Conservation (phyloP, 2,797 vertebrate species). For the Epinephelus coioides region DNA sequence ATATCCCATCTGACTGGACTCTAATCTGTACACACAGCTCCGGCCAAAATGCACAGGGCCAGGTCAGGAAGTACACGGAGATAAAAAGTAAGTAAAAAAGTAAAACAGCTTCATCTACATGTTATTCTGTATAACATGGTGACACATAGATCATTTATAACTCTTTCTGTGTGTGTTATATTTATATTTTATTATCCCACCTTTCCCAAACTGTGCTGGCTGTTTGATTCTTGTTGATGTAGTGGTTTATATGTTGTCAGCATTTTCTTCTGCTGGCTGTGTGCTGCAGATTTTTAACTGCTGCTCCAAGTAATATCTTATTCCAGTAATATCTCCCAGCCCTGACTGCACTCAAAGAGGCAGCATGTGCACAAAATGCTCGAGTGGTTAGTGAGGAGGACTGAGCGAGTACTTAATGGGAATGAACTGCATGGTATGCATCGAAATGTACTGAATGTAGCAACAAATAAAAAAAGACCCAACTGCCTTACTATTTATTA, state of each 20-base stretch:
- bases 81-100: neutral
- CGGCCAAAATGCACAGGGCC: slow-evolving; percentile 26
- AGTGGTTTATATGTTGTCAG: slow-evolving; percentile 18
- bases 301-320: slow-evolving; percentile 20
- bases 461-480: neutral
- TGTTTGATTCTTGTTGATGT: slow-evolving; percentile 25
- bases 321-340: neutral
- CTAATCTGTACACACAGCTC: slow-evolving; percentile 57
- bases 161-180: neutral
- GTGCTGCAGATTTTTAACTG: slow-evolving; percentile 30
- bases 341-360: slow-evolving; percentile 5
- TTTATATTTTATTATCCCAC: neutral
- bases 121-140: neutral
- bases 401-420: neutral
- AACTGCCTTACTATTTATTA: neutral
- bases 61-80: slow-evolving; percentile 20
- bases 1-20: slow-evolving; percentile 59
- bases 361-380: neutral
- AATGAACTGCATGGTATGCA: neutral
- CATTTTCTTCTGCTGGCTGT: slow-evolving; percentile 17
- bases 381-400: neutral
- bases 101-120: neutral
- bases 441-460: neutral
- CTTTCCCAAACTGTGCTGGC: neutral
- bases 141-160: neutral